These are phyloP conservation scores for Dryadula phaetusa DNA, from an alignment of 2,888 invertebrate genomes.

Conservation along the genomic window DNA sequence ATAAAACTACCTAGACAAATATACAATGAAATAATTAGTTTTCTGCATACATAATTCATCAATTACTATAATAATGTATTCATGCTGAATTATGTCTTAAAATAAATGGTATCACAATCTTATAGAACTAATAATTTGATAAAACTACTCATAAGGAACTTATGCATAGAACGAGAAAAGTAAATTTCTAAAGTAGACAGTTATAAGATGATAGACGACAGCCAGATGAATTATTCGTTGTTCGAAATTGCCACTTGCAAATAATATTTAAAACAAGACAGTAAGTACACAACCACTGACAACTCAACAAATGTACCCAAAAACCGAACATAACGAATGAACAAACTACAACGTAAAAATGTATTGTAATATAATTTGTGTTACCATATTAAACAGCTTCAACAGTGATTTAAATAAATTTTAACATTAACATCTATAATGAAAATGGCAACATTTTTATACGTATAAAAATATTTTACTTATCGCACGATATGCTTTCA, in stretches of 20 bases:
- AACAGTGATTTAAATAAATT: slow-evolving; percentile 44
- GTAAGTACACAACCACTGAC: slow-evolving; percentile 82
- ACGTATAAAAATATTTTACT: slow-evolving; percentile 81
- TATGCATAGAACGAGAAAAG: slow-evolving; percentile 75
- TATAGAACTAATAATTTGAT: slow-evolving; percentile 70
- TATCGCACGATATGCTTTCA: slow-evolving; percentile 78
- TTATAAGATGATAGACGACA: slow-evolving; percentile 68
- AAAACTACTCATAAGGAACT: slow-evolving; percentile 79
- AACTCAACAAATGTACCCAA: slow-evolving; percentile 62
- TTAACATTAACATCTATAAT: slow-evolving; percentile 71
- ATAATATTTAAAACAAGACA: slow-evolving; percentile 44
- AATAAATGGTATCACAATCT: slow-evolving; percentile 83
- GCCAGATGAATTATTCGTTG: slow-evolving; percentile 48
- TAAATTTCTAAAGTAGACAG: slow-evolving; percentile 62
- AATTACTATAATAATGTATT: slow-evolving; percentile 44
- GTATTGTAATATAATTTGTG: slow-evolving; percentile 42
- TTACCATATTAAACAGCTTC: slow-evolving; percentile 37
- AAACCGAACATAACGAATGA: slow-evolving; percentile 39
- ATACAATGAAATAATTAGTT: slow-evolving; percentile 69
- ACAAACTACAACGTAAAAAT: slow-evolving; percentile 45
- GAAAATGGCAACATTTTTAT: slow-evolving; percentile 83
- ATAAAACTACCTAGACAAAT: slow-evolving; percentile 65
- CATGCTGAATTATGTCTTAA: slow-evolving; percentile 69
- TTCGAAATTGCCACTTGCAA: slow-evolving; percentile 43
- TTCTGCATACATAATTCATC: slow-evolving; percentile 58